Conservation (phyloP, 2,797 vertebrate species). For the Ataeniobius toweri region DNA sequence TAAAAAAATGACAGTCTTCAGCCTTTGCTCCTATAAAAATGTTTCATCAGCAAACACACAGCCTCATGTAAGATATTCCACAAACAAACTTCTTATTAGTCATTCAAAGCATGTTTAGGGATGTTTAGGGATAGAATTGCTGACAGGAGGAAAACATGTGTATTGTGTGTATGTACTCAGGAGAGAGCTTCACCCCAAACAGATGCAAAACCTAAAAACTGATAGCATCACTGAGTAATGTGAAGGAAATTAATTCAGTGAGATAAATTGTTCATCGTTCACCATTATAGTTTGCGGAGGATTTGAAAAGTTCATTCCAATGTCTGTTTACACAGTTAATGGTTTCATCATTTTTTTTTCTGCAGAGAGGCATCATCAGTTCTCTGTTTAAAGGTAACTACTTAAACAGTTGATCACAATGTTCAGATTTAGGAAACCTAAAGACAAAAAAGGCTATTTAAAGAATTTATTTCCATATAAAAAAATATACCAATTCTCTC, state of each 20-base stretch:
- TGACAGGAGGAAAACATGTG: constrained; percentile 32
- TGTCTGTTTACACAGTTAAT: constrained; percentile 76
- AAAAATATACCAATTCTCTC: constrained; percentile 27
- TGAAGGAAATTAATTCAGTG: constrained; percentile 78
- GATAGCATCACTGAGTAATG: constrained; percentile 72
- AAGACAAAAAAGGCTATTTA: constrained; percentile 9
- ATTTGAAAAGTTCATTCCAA: constrained; percentile 82
- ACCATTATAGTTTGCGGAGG: constrained; percentile 65
- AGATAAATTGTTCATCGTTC: constrained; percentile 79
- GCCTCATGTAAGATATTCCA: constrained; percentile 39
- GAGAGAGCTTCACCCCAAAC: constrained; percentile 49
- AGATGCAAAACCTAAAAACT: constrained; percentile 57
- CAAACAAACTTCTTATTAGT: constrained; percentile 41
- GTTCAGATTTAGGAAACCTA: constrained; percentile 8
- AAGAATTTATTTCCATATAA: constrained; percentile 20
- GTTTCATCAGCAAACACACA: constrained; percentile 14
- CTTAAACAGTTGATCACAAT: constrained; percentile 53
- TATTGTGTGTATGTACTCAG: constrained; percentile 50
- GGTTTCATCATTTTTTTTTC: constrained; percentile 74
- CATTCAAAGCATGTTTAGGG: constrained; percentile 36
- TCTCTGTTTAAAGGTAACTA: constrained; percentile 55
- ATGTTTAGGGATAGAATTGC: background rate
- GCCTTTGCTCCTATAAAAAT: constrained; percentile 23
- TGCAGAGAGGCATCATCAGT: constrained; percentile 67
- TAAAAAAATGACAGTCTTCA: background rate